phyloP scores from a whole-genome alignment of 2,113 vertebrate species.

The Rostratula benghalensis region DNA sequence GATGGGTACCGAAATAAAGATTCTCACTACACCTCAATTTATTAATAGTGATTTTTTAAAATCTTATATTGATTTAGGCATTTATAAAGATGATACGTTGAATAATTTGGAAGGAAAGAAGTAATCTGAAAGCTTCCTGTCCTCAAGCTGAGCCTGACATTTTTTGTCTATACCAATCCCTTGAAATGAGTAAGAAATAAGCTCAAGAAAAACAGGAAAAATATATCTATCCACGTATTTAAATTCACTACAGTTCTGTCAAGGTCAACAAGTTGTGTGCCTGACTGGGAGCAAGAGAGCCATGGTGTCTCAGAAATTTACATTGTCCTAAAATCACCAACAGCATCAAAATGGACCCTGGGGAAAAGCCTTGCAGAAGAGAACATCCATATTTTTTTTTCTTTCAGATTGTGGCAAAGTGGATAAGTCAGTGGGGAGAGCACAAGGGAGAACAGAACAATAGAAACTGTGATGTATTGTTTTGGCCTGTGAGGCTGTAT shows the following conservation, averaged over 20 bases:
- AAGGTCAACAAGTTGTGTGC: not conserved
- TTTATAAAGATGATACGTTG: not conserved
- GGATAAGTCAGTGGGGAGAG: not conserved
- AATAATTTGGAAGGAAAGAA: not conserved
- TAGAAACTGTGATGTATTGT: not conserved
- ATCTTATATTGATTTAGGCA: not conserved
- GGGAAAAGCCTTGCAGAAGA: not conserved
- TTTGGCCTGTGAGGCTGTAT: not conserved
- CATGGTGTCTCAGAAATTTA: not conserved
- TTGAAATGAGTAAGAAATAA: not conserved
- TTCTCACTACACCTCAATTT: not conserved
- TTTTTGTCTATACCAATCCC: not conserved
- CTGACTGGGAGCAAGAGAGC: not conserved
- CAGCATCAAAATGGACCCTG: accelerated
- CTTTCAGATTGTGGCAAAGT: not conserved
- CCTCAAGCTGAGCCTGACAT: not conserved
- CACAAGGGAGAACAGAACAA: not conserved
- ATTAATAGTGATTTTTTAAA: not conserved
- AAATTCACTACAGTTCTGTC: not conserved
- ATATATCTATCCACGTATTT: not conserved
- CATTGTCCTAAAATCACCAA: not conserved
- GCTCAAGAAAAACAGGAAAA: not conserved
- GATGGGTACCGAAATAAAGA: not conserved
- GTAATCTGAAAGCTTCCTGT: not conserved
- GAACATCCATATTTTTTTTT: not conserved